phyloP scores from a whole-genome alignment of 2,113 vertebrate species.

The Thermophis baileyi region DNA sequence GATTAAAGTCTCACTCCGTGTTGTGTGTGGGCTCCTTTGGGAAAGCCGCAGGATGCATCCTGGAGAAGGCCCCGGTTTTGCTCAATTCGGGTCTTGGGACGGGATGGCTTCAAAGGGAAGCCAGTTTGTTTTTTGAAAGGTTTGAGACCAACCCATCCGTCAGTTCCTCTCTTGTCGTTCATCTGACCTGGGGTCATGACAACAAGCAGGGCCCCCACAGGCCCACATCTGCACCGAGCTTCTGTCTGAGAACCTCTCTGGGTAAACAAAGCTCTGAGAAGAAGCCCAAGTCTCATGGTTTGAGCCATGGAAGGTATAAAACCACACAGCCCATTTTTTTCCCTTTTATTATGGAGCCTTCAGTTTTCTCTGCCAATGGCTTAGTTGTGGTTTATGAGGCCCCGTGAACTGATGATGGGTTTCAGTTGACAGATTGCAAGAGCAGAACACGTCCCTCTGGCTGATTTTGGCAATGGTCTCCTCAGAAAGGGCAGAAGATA shows the following conservation, averaged over 20 bases:
- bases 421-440: slow-evolving; percentile 6
- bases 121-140: neutral
- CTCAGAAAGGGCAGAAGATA: neutral
- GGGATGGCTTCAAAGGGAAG: neutral
- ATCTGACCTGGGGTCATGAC: neutral
- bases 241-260: neutral
- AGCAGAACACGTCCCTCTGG: neutral
- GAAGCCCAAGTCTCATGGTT: slow-evolving; percentile 14
- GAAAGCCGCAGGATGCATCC: neutral
- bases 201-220: neutral
- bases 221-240: neutral
- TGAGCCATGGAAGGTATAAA: slow-evolving; percentile 45
- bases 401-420: slow-evolving; percentile 19
- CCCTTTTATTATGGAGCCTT: slow-evolving; percentile 15
- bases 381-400: slow-evolving; percentile 41
- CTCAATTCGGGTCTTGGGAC: neutral
- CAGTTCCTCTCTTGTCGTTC: neutral
- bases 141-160: neutral
- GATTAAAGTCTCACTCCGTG: neutral
- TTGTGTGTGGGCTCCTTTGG: neutral
- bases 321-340: slow-evolving; percentile 21
- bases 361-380: slow-evolving; percentile 33
- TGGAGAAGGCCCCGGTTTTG: neutral
- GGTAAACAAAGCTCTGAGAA: slow-evolving; percentile 19
- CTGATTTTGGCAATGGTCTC: neutral